Conservation (phyloP, 1,140 invertebrate species). For the Portunus trituberculatus region DNA sequence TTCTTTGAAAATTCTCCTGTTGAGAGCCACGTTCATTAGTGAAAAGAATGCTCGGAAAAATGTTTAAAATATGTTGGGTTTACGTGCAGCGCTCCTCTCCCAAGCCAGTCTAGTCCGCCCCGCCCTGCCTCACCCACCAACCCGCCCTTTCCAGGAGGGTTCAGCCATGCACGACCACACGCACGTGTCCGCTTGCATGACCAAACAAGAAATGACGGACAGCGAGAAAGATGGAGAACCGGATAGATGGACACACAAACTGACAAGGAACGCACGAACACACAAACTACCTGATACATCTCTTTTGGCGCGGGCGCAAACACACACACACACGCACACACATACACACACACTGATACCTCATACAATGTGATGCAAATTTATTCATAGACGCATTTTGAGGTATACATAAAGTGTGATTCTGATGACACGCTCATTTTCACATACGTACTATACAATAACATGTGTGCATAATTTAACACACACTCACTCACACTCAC, state of each 20-base stretch:
- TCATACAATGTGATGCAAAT: conserved; percentile 23
- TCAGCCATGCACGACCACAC: neutral
- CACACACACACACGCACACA: neutral
- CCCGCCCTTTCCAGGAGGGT: neutral
- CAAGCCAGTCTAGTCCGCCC: neutral
- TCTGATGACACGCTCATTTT: conserved; percentile 13
- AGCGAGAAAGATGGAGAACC: neutral
- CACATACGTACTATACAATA: neutral
- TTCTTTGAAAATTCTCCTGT: no score
- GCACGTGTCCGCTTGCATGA: neutral
- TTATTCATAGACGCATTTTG: conserved; percentile 14
- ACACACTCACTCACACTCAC: no score
- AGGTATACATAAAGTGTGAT: neutral
- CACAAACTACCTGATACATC: neutral
- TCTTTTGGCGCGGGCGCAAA: neutral
- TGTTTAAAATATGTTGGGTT: neutral
- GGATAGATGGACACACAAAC: neutral
- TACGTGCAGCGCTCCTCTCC: no score
- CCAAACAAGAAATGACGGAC: neutral
- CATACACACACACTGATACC: neutral
- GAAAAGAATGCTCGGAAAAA: no score
- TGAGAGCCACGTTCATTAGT: no score
- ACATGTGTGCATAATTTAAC: no score
- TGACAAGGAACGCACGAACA: neutral
- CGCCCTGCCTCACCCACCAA: no score